Evolutionary conservation across 2,888 invertebrate genomes (phyloP).

Genomic region (Xylota segnis): DNA sequence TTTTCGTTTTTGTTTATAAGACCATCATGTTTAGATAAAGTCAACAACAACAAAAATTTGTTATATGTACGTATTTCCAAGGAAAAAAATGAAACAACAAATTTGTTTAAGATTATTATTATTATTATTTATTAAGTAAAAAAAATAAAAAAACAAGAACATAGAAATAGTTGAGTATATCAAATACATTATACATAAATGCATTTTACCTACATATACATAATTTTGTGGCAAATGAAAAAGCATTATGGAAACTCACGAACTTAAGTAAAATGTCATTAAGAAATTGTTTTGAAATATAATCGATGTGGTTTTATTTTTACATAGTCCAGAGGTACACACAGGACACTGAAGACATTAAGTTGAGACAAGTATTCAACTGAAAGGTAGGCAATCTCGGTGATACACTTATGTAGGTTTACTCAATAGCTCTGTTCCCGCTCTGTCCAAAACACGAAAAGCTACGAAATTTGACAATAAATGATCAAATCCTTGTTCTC

Average conservation of each 20-base stretch:
- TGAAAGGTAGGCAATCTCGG: no score
- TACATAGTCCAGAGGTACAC: no score
- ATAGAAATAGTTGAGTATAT: conserved; percentile 53
- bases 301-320: conserved; percentile 6
- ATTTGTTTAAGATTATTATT: conserved; percentile 35
- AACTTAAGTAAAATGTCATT: conserved; percentile 61
- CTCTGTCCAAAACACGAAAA: no score
- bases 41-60: conserved; percentile 12
- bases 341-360: no score
- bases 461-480: no score
- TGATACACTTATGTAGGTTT: no score
- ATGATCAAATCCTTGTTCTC: no score
- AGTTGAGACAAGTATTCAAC: no score
- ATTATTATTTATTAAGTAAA: conserved; percentile 50
- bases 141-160: neutral
- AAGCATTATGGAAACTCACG: conserved; percentile 47
- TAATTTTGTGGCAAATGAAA: conserved; percentile 65
- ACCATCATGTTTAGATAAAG: conserved; percentile 26
- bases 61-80: conserved; percentile 59
- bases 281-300: conserved; percentile 64
- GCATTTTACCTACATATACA: conserved; percentile 59
- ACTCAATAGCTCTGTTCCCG: no score
- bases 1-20: conserved; percentile 40
- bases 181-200: conserved; percentile 57
- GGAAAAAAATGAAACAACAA: conserved; percentile 20